These are phyloP conservation scores for Sanderia malayensis DNA, from an alignment of 30 jellyfish, hydroid and myxozoan species.

Conservation along the genomic window DNA sequence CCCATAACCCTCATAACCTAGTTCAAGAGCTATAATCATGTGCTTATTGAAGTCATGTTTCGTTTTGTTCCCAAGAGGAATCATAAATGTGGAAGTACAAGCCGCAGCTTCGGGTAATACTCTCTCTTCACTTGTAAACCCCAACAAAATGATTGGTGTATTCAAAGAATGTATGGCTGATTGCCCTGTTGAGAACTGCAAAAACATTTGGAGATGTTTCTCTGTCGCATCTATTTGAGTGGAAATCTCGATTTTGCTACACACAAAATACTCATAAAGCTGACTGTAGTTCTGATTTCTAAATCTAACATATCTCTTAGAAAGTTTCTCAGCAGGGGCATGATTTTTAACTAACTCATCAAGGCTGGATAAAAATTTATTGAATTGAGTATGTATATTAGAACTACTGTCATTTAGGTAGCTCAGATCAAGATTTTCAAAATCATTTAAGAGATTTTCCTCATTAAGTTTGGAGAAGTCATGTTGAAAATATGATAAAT, in stretches of 20 bases:
- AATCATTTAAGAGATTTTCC: constrained; percentile 11
- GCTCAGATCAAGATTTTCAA: constrained; percentile 13
- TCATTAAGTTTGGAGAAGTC: constrained; percentile 27
- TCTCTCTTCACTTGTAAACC: constrained; percentile 5
- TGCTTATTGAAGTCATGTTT: constrained; percentile 1
- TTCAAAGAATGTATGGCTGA: background rate
- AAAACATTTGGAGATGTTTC: constrained; percentile 4
- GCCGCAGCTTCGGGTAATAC: constrained; percentile 20
- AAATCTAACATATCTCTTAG: constrained; percentile 2
- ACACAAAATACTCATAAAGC: too few relatives aligned
- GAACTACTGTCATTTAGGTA: constrained; percentile 7
- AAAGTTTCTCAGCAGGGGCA: constrained; percentile 13
- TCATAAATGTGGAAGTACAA: background rate
- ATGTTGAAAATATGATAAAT: too few relatives aligned
- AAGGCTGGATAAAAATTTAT: constrained; percentile 7
- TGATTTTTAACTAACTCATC: constrained; percentile 20
- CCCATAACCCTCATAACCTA: constrained; percentile 39
- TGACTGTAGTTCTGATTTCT: too few relatives aligned
- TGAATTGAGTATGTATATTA: background rate
- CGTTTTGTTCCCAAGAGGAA: constrained; percentile 15
- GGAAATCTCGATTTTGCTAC: too few relatives aligned
- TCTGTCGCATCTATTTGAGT: too few relatives aligned
- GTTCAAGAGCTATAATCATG: constrained; percentile 30
- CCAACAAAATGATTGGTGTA: background rate
- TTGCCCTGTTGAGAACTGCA: constrained; percentile 10